These are phyloP conservation scores for Aplidium turbinatum DNA, from an alignment of 23 tunicate species.

Conservation along the genomic window DNA sequence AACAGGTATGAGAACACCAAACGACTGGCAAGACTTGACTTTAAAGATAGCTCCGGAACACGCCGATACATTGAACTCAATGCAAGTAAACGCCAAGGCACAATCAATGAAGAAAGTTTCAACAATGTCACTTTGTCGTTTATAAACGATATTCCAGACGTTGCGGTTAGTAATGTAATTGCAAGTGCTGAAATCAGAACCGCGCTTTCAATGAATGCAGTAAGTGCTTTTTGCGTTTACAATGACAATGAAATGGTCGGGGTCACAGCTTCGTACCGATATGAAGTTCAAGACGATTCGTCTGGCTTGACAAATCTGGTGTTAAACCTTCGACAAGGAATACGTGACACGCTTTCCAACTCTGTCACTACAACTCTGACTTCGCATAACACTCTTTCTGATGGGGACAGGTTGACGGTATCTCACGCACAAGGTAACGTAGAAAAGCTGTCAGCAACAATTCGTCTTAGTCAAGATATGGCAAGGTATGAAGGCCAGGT, in stretches of 20 bases:
- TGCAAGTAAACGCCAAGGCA: background rate
- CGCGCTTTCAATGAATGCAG: background rate
- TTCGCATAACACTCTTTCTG: conserved; percentile 10
- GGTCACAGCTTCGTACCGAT: background rate
- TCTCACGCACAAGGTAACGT: conserved; percentile 9
- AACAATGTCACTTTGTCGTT: conserved; percentile 3
- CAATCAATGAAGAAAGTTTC: conserved; percentile 8
- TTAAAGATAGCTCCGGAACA: background rate
- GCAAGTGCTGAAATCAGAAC: background rate
- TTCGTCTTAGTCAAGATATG: background rate
- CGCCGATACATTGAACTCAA: background rate
- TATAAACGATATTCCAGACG: conserved; percentile 1
- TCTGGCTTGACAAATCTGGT: background rate
- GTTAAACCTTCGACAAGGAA: conserved; percentile 7
- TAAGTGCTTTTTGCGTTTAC: background rate
- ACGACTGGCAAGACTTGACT: background rate
- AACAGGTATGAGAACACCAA: background rate
- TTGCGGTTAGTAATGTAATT: conserved; percentile 11
- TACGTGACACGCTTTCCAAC: background rate
- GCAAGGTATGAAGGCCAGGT: conserved; percentile 7
- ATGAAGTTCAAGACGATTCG: background rate
- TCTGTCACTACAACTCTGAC: background rate
- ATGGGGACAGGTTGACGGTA: conserved; percentile 6
- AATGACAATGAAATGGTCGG: conserved; percentile 21
- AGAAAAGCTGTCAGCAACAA: conserved; percentile 3